A percentile compares a stretch with the other conserved stretches of the same genome.
These are phyloP conservation scores for Thalassarche chlororhynchos DNA, from an alignment of 2,113 vertebrate species.

Conservation along the genomic window DNA sequence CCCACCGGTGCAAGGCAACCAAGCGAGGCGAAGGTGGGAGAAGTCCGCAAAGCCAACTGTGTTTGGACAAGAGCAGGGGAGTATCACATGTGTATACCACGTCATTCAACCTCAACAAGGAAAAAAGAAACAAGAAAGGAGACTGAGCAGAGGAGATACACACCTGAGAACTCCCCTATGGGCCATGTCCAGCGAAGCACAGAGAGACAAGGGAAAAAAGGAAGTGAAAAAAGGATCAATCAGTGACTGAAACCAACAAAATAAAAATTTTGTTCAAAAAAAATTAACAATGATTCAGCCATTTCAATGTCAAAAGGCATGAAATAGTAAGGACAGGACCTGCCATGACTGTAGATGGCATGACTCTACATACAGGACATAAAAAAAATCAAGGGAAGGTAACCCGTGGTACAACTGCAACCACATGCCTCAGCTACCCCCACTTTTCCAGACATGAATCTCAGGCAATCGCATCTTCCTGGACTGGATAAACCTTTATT, in stretches of 20 bases:
- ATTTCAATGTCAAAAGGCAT: conserved; percentile 69
- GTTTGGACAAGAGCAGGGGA: conserved; percentile 65
- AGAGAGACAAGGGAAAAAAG: conserved; percentile 72
- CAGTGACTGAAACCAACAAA: conserved; percentile 80
- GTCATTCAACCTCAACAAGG: background rate
- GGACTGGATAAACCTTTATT: background rate
- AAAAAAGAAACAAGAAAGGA: conserved; percentile 65
- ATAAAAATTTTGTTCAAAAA: conserved; percentile 60
- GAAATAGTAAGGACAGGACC: conserved; percentile 56
- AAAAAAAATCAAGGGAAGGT: background rate
- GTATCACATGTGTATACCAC: conserved; percentile 66
- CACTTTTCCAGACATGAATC: background rate
- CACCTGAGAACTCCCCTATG: conserved; percentile 99
- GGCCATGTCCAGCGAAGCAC: conserved; percentile 87
- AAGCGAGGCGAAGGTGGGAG: background rate
- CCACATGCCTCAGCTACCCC: background rate
- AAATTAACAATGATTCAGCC: conserved; percentile 63
- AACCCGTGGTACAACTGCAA: background rate
- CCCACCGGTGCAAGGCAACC: background rate
- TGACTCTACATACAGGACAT: conserved; percentile 46
- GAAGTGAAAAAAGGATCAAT: conserved; percentile 83
- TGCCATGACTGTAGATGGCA: conserved; percentile 55
- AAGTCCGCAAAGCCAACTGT: conserved; percentile 46
- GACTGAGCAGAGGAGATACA: conserved; percentile 83
- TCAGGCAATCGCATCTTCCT: background rate